Conservation (phyloP, 1,140 invertebrate genomes). For the Dendroctonus valens region DNA sequence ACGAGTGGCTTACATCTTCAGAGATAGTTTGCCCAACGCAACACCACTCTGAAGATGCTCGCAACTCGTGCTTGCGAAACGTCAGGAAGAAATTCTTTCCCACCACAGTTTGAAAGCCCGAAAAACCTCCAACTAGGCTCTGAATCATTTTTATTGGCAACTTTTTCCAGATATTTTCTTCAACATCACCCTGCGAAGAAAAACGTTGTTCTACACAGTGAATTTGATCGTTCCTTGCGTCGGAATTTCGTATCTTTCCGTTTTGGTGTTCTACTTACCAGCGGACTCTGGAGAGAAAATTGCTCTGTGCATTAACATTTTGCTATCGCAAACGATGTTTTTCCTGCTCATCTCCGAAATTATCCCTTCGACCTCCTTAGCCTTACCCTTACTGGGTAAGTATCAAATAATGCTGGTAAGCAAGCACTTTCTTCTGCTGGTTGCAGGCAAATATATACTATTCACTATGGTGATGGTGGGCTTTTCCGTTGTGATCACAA, state of each 20-base stretch:
- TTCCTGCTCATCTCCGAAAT: constrained; percentile 97
- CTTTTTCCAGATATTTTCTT: constrained; percentile 88
- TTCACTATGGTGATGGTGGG: constrained; percentile 99
- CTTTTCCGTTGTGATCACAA: constrained; percentile 94
- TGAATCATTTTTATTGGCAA: too few species aligned
- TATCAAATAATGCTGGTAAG: too few species aligned
- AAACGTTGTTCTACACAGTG: constrained; percentile 95
- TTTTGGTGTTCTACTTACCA: constrained; percentile 95
- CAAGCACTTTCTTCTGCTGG: background rate
- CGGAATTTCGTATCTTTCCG: constrained; percentile 87
- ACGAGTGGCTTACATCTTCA: too few species aligned
- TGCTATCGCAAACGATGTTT: constrained; percentile 98
- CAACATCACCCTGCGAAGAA: constrained; percentile 93
- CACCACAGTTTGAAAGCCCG: too few species aligned
- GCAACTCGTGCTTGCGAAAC: too few species aligned
- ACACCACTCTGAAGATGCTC: too few species aligned
- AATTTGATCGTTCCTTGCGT: constrained; percentile 94
- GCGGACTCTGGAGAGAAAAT: constrained; percentile 99
- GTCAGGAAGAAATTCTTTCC: too few species aligned
- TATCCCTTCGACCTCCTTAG: constrained; percentile 97
- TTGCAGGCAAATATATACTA: constrained; percentile 81
- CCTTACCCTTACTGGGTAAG: constrained; percentile 86
- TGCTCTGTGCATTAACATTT: constrained; percentile 96
- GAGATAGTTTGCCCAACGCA: too few species aligned
- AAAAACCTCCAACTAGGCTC: too few species aligned